Evolutionary conservation across 2,797 vertebrate genomes (phyloP), one percentile per base, ranked within the genome.

Genomic region (Toxotes lorentzi): DNA sequence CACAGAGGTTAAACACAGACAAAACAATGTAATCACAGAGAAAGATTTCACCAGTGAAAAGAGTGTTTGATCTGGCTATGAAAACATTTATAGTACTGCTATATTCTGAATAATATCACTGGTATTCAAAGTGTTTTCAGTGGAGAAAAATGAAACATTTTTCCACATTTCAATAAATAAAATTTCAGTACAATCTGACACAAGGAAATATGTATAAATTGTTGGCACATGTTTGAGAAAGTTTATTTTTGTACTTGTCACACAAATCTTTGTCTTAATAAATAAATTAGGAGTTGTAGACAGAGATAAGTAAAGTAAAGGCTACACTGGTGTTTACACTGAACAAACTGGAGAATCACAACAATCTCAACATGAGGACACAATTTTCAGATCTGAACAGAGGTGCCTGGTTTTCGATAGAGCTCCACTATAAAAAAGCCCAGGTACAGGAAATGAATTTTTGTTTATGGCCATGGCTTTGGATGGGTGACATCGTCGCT

Each of bases 41-140:
- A 83, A 87, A 82, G 85, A 92, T 91, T 94, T 95, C 94, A 96
- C 95, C 95, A 95, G 94, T 92, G 92, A 91, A 92, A 95, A 91
- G 51, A 83, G 56, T 61, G 70, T 79, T 73, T 80, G 78, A 86
- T 57, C 51, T 75, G 53, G 71, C 78, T 60, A 76, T 59, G 76
- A 21, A 74, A 68, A 4, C 27, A 34, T 14, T 75, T 59, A 83
- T 61, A 57, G 12, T 64, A 45, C 45, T 59, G 67, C 50, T 64
- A 70, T 64, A 82, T 77, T 86, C 58, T 76, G 56, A 81, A 61
- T 76, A 70, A 76, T 66, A 74, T 40, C 24, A 78, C 8, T 76
- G 23, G 30, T 6, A 23, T 53, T 82, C 14, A 70, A 79, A 74
- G 27, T 27, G 27, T 72, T 41, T 70, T 64, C 23, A 11, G 27